A percentile compares a stretch with the other conserved stretches of the same genome.
phyloP scores from a whole-genome alignment of 2,113 vertebrate genomes.

The Macheiramphus alcinus region DNA sequence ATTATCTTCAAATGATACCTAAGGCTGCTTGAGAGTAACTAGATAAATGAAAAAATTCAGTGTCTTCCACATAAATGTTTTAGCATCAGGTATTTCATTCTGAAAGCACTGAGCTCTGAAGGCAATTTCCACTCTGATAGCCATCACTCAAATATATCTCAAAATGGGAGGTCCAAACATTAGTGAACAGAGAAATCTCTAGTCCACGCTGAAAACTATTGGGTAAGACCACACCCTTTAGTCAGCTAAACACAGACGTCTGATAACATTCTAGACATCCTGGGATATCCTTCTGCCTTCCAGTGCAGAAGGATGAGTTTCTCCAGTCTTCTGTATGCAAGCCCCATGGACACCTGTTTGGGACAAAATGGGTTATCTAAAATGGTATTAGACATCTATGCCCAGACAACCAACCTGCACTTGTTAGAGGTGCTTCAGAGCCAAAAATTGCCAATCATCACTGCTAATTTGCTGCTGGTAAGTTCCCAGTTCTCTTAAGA shows the following conservation, averaged over 20 bases:
- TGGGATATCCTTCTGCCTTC: background rate
- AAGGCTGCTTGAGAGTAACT: background rate
- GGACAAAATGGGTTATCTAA: background rate
- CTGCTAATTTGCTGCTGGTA: background rate
- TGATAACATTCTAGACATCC: background rate
- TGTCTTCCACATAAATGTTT: background rate
- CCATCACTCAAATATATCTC: background rate
- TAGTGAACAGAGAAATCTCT: background rate
- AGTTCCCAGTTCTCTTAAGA: background rate
- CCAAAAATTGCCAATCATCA: background rate
- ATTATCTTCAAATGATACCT: background rate
- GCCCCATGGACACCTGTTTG: background rate
- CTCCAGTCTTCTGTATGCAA: background rate
- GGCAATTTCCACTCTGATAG: background rate
- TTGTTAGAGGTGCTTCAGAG: background rate
- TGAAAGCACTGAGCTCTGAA: background rate
- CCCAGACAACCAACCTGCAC: background rate
- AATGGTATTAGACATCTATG: background rate
- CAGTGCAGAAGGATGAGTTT: background rate
- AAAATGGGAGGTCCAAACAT: background rate
- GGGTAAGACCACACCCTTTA: background rate
- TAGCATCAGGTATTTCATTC: background rate
- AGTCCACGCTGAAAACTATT: background rate
- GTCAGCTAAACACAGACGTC: fast-evolving
- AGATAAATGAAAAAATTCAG: background rate